Base-by-base conservation (phyloP, 2,888 invertebrate genomes). In the Exephanes ischioxanthus region DNA sequence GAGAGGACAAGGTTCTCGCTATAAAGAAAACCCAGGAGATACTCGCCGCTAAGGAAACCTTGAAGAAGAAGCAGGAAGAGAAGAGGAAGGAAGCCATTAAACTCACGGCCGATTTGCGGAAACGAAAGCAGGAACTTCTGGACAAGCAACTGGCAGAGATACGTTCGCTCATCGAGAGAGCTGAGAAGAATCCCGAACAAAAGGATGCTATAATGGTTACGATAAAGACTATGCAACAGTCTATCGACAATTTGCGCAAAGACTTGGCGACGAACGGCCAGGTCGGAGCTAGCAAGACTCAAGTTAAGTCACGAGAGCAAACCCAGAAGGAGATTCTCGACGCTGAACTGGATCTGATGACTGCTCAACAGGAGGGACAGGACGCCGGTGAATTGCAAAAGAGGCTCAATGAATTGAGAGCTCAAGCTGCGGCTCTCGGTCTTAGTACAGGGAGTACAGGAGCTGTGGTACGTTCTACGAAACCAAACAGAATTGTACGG, bases 121-220 rank as follows among this genome's bases (percentile, higher is more conserved):
- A 97, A 91, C 95, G 98, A 0, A 98, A 98, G 87, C 97, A 98
- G 90, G 97, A 97, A 87, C 93, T 99, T 84, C 94, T 99, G n/a
- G 97, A 98, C 87, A 98, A 97, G 85, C 98, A 98, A 93, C 94
- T 99, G n/a, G 96, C 97, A 48, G 97, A 98, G 90, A 98, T 99
- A 94, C 97, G 97, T 92, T 94, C 97, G 76, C 95, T 99, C 33
- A 96, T 99, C 83, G 97, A 97, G 88, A 96, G 97, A 86, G 95
- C 98, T 41, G 98, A 98, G 92, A 96, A 97, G 75, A 96, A 96
- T 9, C 97, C 96, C n/a, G 96, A 97, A 6, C 98, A 98, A 90
- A 96, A 97, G 73, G 96, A 96, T 0, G 95, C 96, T 0, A 95
- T 98, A 1, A 95, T 98, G 94, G 96, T 96, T 81, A 97, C 98